These are phyloP conservation scores for Pseudachorutes palmiensis DNA, from an alignment of 1,140 invertebrate genomes.

Conservation along the genomic window DNA sequence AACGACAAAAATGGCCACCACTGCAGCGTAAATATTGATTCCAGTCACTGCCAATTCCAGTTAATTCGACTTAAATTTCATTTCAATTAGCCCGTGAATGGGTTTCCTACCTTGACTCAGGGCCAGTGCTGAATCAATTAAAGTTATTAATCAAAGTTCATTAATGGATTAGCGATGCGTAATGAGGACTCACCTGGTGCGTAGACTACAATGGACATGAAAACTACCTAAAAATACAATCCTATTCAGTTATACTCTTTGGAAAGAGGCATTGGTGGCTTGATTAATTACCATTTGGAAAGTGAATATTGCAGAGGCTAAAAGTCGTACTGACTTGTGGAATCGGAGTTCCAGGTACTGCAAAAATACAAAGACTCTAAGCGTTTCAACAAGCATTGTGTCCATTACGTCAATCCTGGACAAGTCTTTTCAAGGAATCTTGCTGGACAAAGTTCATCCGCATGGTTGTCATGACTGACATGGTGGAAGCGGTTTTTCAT, in stretches of 20 bases:
- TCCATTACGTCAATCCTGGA: no score
- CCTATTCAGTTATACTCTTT: no score
- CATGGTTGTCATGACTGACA: no score
- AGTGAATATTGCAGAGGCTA: constrained; percentile 63
- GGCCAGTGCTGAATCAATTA: constrained; percentile 74
- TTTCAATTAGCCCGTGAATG: no score
- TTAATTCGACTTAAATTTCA: no score
- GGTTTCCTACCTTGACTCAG: constrained; percentile 76
- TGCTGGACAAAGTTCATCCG: no score
- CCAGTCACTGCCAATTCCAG: constrained; percentile 87
- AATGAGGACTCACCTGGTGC: constrained; percentile 54
- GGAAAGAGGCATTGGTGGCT: no score
- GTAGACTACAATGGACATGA: constrained; percentile 86
- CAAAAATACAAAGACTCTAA: no score
- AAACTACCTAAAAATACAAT: constrained; percentile 63
- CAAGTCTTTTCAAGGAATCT: no score
- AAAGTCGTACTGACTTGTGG: constrained; percentile 54
- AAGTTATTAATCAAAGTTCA: not conserved
- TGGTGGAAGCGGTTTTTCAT: no score
- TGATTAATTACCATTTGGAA: constrained; percentile 72
- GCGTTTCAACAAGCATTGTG: no score
- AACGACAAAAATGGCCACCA: constrained; percentile 75
- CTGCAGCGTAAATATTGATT: constrained; percentile 69
- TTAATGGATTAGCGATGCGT: not conserved
- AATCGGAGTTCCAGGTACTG: constrained; percentile 66